These are phyloP conservation scores for Apus apus DNA, from an alignment of 2,113 vertebrate genomes.

Conservation along the genomic window DNA sequence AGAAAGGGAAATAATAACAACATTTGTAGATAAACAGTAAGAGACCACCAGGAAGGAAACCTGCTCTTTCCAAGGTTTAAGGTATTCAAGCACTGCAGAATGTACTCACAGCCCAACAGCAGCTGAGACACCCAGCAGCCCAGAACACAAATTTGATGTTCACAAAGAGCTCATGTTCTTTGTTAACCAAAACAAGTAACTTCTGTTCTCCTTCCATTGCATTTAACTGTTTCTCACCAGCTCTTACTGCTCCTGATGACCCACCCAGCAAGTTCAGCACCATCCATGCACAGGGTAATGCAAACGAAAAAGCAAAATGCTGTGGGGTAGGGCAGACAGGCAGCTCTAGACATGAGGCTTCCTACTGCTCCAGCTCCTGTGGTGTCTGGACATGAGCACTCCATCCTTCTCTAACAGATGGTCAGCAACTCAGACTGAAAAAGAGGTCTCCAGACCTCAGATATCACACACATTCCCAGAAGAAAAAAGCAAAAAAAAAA, in stretches of 20 bases:
- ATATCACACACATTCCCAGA: neutral
- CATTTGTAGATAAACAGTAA: neutral
- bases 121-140: neutral
- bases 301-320: neutral
- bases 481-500: no score
- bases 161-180: neutral
- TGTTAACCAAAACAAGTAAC: neutral
- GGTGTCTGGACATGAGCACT: neutral
- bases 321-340: neutral
- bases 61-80: constrained; percentile 8
- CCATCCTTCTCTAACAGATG: neutral
- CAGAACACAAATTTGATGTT: neutral
- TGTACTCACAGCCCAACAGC: neutral
- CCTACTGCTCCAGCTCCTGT: neutral
- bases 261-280: neutral
- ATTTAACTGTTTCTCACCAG: neutral
- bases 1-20: constrained; percentile 29
- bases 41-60: constrained; percentile 18
- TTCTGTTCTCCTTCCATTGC: neutral
- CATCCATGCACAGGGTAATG: neutral
- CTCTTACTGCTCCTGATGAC: neutral
- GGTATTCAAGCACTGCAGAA: neutral
- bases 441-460: neutral
- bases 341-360: neutral
- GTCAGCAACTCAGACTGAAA: neutral